Evolutionary conservation across 30 jellyfish, hydroid and myxozoan genomes (phyloP), one percentile per base, ranked within the genome.

Genomic region (Clytia hemisphaerica): DNA sequence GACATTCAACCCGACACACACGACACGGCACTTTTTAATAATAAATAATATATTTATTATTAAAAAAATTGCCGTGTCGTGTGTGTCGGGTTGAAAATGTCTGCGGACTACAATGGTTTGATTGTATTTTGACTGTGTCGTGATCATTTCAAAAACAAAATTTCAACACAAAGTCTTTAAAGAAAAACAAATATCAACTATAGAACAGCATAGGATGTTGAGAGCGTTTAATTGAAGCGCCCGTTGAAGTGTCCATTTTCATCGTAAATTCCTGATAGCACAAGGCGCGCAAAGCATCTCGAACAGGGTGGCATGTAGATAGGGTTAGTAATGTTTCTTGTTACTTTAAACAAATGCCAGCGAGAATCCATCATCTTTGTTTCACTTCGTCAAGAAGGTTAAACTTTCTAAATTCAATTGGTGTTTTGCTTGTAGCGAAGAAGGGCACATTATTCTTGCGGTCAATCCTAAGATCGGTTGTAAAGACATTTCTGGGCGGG

Each of bases 281-380:
- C 66, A 12, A 51, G 30, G 31, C 24, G 15, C 14, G 30, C 28
- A 51, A 51, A 51, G 66, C 66, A 22, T 12, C 30, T 12, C 18
- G 66, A 31, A 51, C 66, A 51, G 14, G 30, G 66, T 16, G 16
- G 31, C 30, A 51, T 51, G 21, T 51, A 12, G 14, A 14, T 51
- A 14, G 66, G 15, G 0, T n/a, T n/a, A n/a, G n/a, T n/a, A n/a
- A n/a, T n/a, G n/a, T n/a, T n/a, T n/a, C n/a, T n/a, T n/a, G n/a
- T n/a, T n/a, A n/a, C n/a, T n/a, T n/a, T n/a, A n/a, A n/a, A n/a
- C n/a, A n/a, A n/a, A n/a, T n/a, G n/a, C n/a, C n/a, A n/a, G n/a
- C n/a, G n/a, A n/a, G n/a, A n/a, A n/a, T n/a, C 62, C 80, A 45
- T 44, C 73, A 45, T 76, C 47, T 76, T 63, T 5, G 80, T 75